Evolutionary conservation across 2,797 vertebrate species (phyloP).

Genomic region (Limosa lapponica): DNA sequence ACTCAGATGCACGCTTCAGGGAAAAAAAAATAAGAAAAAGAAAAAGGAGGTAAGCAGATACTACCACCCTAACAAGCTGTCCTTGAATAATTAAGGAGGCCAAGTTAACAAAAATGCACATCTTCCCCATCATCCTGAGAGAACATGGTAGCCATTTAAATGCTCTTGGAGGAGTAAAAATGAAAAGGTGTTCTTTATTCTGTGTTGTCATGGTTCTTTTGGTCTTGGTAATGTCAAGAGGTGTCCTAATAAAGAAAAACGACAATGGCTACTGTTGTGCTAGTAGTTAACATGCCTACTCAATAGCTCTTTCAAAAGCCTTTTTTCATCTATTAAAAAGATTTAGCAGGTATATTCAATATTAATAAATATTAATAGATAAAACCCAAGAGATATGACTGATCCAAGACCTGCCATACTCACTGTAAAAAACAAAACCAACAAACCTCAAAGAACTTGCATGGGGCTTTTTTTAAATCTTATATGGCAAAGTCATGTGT

Average conservation of each 20-base stretch:
- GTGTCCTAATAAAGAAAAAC: background rate
- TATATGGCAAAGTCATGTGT: background rate
- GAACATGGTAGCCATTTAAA: background rate
- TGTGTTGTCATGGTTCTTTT: background rate
- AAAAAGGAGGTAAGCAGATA: background rate
- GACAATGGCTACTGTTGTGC: background rate
- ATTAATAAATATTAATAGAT: background rate
- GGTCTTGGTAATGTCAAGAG: background rate
- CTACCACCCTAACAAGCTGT: background rate
- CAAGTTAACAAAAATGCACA: background rate
- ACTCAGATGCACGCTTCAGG: background rate
- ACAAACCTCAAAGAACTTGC: background rate
- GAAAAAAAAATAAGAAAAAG: too few relatives aligned
- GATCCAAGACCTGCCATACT: background rate
- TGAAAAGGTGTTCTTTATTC: background rate
- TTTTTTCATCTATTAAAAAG: background rate
- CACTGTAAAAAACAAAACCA: background rate
- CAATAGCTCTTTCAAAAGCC: background rate
- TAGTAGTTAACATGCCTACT: background rate
- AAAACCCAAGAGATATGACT: background rate
- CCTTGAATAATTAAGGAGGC: background rate
- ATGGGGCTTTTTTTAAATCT: background rate
- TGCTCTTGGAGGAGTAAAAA: background rate
- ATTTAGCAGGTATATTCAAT: background rate
- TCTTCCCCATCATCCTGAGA: background rate